Conservation (phyloP, 2,113 vertebrate genomes). For the Atlantisia rogersi region DNA sequence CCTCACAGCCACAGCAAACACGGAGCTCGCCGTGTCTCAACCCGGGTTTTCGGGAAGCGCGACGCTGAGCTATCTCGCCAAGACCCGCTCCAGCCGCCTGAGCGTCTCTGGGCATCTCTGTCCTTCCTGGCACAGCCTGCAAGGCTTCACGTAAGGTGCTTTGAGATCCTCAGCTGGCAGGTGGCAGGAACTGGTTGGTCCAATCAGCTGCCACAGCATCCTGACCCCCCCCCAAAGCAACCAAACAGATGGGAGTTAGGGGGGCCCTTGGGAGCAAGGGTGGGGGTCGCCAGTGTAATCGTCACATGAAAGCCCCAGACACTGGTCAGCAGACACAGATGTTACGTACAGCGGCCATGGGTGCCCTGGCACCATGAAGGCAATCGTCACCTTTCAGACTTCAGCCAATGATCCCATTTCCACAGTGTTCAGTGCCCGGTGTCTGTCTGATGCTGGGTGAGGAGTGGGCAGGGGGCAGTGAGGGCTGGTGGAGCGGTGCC, state of each 20-base stretch:
- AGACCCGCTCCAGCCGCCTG: neutral
- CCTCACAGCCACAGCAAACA: neutral
- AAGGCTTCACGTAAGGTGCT: neutral
- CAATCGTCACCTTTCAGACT: neutral
- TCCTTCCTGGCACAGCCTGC: neutral
- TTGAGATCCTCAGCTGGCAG: neutral
- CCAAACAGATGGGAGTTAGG: neutral
- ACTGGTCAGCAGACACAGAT: neutral
- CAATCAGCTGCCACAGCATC: neutral
- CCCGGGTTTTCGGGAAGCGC: neutral
- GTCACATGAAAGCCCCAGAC: neutral
- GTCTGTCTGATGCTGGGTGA: too few species aligned
- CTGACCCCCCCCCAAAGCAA: neutral
- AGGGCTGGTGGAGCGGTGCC: too few species aligned
- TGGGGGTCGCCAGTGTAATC: neutral
- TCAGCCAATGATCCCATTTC: neutral
- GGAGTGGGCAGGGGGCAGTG: too few species aligned
- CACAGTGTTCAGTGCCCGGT: neutral
- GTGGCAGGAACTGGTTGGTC: neutral
- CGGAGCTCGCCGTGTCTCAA: too few species aligned
- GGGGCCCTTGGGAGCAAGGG: neutral
- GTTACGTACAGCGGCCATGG: neutral
- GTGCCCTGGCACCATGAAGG: neutral
- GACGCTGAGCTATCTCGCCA: neutral
- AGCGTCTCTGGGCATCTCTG: neutral